These are phyloP conservation scores for Nerophis lumbriciformis DNA, from an alignment of 2,113 vertebrate species.

Conservation along the genomic window DNA sequence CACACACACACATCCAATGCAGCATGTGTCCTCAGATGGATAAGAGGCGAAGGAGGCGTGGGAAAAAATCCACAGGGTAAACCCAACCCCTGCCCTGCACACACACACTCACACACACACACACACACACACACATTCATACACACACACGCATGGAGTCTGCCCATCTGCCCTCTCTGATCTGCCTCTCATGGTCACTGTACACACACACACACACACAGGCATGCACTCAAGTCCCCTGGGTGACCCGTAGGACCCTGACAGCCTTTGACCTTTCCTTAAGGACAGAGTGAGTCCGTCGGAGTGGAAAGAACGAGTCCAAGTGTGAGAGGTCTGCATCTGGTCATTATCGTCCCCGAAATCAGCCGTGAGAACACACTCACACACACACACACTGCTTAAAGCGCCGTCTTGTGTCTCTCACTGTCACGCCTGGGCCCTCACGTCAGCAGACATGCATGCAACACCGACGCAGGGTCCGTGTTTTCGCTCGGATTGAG, in stretches of 20 bases:
- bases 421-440: constrained; percentile 11
- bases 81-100: constrained; percentile 39
- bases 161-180: constrained; percentile 52
- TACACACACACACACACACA: constrained; percentile 31
- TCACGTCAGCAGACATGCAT: constrained; percentile 16
- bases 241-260: constrained; percentile 54
- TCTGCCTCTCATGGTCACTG: constrained; percentile 58
- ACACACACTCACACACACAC: constrained; percentile 16
- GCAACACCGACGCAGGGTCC: constrained; percentile 10
- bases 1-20: constrained; percentile 18
- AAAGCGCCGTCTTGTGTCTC: constrained; percentile 8
- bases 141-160: constrained; percentile 13
- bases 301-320: constrained; percentile 49
- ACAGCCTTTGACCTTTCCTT: constrained; percentile 57
- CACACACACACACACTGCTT: background rate
- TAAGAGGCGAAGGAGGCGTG: constrained; percentile 53
- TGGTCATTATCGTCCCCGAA: constrained; percentile 42
- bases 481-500: constrained; percentile 4
- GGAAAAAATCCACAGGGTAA: constrained; percentile 65
- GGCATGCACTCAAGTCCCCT: constrained; percentile 22
- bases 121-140: constrained; percentile 20
- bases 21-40: constrained; percentile 58
- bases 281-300: constrained; percentile 43
- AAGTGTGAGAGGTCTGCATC: constrained; percentile 60
- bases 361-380: constrained; percentile 34